phyloP scores from a whole-genome alignment of 2,888 invertebrate species.

The Rotaria sp. region DNA sequence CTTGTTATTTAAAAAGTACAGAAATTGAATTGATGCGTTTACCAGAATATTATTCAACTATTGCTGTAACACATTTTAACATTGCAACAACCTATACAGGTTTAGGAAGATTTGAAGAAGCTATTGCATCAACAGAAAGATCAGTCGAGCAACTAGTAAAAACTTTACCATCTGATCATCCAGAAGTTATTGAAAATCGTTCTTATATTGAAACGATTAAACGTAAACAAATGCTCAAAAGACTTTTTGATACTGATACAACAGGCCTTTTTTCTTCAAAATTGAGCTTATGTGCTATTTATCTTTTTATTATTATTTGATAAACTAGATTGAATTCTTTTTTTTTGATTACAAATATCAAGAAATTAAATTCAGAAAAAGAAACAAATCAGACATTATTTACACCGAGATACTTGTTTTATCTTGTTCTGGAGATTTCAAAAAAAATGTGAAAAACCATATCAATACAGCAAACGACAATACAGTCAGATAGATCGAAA shows the following conservation, averaged over 20 bases:
- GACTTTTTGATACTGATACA: background rate
- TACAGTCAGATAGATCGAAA: no score
- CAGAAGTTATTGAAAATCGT: background rate
- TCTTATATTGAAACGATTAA: background rate
- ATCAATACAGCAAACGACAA: no score
- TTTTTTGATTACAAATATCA: background rate
- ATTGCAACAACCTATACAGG: slow-evolving; percentile 13
- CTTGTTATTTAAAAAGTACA: background rate
- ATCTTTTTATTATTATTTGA: background rate
- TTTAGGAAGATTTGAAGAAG: background rate
- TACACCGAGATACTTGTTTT: no score
- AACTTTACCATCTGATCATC: background rate
- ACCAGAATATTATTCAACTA: slow-evolving; percentile 14
- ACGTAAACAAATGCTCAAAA: background rate
- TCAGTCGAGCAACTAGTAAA: background rate
- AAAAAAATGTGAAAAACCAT: no score
- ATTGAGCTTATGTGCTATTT: background rate
- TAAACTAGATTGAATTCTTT: background rate
- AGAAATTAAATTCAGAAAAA: no score
- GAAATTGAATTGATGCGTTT: background rate
- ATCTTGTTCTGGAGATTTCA: no score
- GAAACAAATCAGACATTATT: no score
- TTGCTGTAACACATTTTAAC: background rate
- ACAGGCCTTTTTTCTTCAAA: background rate
- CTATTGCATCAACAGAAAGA: background rate